phyloP scores from a whole-genome alignment of 2,888 invertebrate genomes.

The Euspilapteryx auroguttella region DNA sequence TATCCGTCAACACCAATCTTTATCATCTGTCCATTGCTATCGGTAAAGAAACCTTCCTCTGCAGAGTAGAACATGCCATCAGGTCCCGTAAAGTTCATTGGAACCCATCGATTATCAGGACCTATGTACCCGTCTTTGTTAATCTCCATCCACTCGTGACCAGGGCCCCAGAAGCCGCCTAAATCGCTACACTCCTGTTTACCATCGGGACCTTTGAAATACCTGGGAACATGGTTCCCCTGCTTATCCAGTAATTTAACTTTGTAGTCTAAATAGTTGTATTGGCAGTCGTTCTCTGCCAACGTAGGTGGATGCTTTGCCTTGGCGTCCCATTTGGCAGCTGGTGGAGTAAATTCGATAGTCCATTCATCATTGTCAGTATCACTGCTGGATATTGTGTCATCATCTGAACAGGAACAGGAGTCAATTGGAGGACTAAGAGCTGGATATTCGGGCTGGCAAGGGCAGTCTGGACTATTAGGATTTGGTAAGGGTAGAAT shows the following conservation, averaged over 20 bases:
- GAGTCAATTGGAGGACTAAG: conserved; percentile 29
- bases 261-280: conserved; percentile 43
- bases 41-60: conserved; percentile 37
- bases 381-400: conserved; percentile 30
- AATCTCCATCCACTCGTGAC: conserved; percentile 35
- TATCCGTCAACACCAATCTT: conserved; percentile 46
- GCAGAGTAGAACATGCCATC: conserved; percentile 40
- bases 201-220: conserved; percentile 43
- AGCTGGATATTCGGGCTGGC: conserved; percentile 16
- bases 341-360: conserved; percentile 43
- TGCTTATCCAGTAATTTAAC: conserved; percentile 37
- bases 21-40: conserved; percentile 18
- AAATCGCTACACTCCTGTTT: conserved; percentile 44
- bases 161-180: conserved; percentile 43
- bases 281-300: conserved; percentile 25
- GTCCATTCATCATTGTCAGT: conserved; percentile 49
- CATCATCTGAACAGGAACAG: conserved; percentile 44
- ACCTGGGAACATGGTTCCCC: conserved; percentile 41
- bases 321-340: conserved; percentile 32
- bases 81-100: conserved; percentile 39
- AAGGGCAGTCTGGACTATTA: conserved; percentile 41
- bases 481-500: conserved; percentile 34
- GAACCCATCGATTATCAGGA: conserved; percentile 43
- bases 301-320: conserved; percentile 29
- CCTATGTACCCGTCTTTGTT: conserved; percentile 49